phyloP scores from a whole-genome alignment of 2,888 invertebrate genomes.

The Drosophila subquinaria region DNA sequence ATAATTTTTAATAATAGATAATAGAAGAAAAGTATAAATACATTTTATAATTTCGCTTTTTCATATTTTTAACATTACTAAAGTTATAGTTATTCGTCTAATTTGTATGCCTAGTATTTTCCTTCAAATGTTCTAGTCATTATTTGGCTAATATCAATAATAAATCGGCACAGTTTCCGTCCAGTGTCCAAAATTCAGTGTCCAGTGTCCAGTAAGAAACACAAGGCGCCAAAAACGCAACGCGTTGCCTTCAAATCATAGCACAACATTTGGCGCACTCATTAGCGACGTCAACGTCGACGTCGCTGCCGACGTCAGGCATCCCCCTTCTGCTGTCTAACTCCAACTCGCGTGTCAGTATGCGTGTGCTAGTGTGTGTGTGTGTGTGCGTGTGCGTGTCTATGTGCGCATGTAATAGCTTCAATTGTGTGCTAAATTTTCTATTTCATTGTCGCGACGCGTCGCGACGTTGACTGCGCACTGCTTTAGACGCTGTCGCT shows the following conservation, averaged over 20 bases:
- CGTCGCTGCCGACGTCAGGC: neutral
- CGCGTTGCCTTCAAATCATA: slow-evolving; percentile 42
- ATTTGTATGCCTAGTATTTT: too few relatives aligned
- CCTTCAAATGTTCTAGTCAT: too few relatives aligned
- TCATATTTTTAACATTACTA: too few relatives aligned
- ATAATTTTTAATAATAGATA: too few relatives aligned
- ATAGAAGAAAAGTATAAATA: too few relatives aligned
- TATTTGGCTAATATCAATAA: too few relatives aligned
- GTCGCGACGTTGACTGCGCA: slow-evolving; percentile 42
- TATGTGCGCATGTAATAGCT: slow-evolving; percentile 59
- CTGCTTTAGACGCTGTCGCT: neutral
- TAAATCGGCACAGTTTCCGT: neutral
- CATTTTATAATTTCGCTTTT: too few relatives aligned
- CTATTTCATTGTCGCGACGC: slow-evolving; percentile 73
- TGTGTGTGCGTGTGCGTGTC: slow-evolving; percentile 36
- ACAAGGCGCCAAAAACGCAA: slow-evolving; percentile 7
- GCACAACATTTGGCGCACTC: slow-evolving; percentile 65
- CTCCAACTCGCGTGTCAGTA: slow-evolving; percentile 1
- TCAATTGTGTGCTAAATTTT: slow-evolving; percentile 81
- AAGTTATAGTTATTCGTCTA: too few relatives aligned
- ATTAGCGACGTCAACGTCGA: slow-evolving; percentile 32
- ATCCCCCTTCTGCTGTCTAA: slow-evolving; percentile 1
- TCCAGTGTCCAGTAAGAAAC: slow-evolving; percentile 1
- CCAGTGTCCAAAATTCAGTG: too few relatives aligned
- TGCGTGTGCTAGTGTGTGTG: slow-evolving; percentile 11